Base-by-base conservation (phyloP, 1,140 invertebrate genomes). In the Anoplophora glabripennis region DNA sequence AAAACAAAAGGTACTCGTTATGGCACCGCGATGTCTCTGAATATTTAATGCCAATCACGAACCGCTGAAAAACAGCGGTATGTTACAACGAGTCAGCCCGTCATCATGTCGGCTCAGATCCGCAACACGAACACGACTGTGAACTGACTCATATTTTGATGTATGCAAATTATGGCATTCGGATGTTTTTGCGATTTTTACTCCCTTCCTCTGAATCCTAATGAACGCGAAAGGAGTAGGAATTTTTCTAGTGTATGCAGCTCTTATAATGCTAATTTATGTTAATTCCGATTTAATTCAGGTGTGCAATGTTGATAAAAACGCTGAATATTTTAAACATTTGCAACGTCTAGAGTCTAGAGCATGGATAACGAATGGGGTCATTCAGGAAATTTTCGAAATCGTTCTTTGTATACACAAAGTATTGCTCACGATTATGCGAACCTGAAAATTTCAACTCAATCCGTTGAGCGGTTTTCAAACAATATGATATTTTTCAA, bases 11-110 rank as follows among this genome's bases (percentile, higher is more conserved):
- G 58, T 52, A 53, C 14, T 37, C 41, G 44, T 21, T 38, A 53
- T 37, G 51, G 58, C 56, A 58, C 56, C 56, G 56, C 46, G 10
- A 49, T 18, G 56, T 58, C 56, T 58, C 56, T 51, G 46, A 45
- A 59, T 52, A 59, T 35, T 34, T 49, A 14, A 49, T 49, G 47
- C 47, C 47, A 49, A 49, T 49, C 47, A 49, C 47, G 47, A 49
- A 49, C 47, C n/a, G 47, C 47, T 49, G 28, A 34, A 49, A 28
- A 28, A 28, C 21, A 28, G 21, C 21, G 21, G 21, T 28, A 28
- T 28, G 21, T 28, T 28, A 28, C 21, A 28, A 28, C 21, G 21
- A 28, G 21, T 28, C 21, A 28, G 5, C 46, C 18, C n/a, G 12
- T 8, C 34, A 48, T 48, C 28, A 11, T 48, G 46, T 48, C 46